Conservation (phyloP, 2,888 invertebrate species). For the Drosophila quinaria region DNA sequence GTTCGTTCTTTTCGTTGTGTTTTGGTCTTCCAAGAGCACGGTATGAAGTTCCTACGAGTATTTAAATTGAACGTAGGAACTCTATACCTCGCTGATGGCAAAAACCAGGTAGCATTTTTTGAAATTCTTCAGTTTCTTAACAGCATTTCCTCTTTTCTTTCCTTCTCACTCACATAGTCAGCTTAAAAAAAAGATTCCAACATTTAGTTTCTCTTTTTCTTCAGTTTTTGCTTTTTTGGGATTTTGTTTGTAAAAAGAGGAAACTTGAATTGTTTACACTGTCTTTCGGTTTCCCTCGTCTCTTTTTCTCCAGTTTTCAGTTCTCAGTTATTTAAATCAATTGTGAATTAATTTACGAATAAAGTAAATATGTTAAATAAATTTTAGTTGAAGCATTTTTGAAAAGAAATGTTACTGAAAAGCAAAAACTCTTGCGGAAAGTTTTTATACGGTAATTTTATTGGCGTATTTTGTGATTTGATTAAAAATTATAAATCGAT, state of each 20-base stretch:
- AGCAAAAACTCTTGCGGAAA: neutral
- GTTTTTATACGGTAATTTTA: slow-evolving; percentile 8
- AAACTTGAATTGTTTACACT: slow-evolving; percentile 8
- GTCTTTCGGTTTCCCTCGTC: neutral
- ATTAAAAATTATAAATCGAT: slow-evolving; percentile 9
- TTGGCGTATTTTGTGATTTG: slow-evolving; percentile 23
- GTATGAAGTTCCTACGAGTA: slow-evolving; percentile 98
- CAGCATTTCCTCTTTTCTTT: slow-evolving; percentile 54
- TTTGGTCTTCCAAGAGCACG: slow-evolving; percentile 98
- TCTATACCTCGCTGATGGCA: slow-evolving; percentile 99
- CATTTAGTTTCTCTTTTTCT: slow-evolving; percentile 23
- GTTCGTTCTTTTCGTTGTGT: slow-evolving; percentile 77
- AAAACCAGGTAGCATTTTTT: slow-evolving; percentile 84
- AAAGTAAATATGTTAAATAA: neutral
- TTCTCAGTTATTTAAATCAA: slow-evolving; percentile 7
- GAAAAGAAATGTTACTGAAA: neutral
- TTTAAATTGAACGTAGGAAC: slow-evolving; percentile 93
- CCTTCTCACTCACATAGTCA: slow-evolving; percentile 35
- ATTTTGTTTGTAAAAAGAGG: neutral
- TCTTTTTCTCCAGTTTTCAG: neutral
- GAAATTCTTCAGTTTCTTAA: slow-evolving; percentile 30
- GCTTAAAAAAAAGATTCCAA: slow-evolving; percentile 45
- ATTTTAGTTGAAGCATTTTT: neutral
- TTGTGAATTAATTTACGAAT: slow-evolving; percentile 8
- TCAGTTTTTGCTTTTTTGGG: slow-evolving; percentile 1